A percentile compares a stretch with the other conserved stretches of the same genome.
phyloP scores from a whole-genome alignment of 2,113 vertebrate species.

The Shinisaurus crocodilurus region DNA sequence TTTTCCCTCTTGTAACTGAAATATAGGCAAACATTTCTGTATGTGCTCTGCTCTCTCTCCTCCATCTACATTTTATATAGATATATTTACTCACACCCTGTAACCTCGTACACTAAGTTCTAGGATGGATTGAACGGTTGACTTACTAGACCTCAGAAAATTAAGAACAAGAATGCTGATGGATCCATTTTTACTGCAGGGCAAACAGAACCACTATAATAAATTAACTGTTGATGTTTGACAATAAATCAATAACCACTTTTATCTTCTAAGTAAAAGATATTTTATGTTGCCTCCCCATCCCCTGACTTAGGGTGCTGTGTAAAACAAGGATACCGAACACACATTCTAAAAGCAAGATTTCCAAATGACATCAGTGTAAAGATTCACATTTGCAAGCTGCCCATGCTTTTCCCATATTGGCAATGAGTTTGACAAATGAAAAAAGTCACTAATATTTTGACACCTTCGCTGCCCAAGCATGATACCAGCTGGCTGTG shows the following conservation, averaged over 20 bases:
- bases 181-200: conserved; percentile 72
- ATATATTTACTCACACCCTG: conserved; percentile 67
- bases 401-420: conserved; percentile 83
- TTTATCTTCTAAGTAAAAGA: conserved; percentile 78
- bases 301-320: conserved; percentile 14
- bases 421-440: conserved; percentile 87
- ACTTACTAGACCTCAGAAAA: conserved; percentile 63
- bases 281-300: conserved; percentile 66
- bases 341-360: conserved; percentile 71
- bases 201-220: conserved; percentile 67
- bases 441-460: conserved; percentile 90
- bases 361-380: conserved; percentile 74
- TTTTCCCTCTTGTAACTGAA: conserved; percentile 76
- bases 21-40: conserved; percentile 66
- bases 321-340: conserved; percentile 70
- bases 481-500: conserved; percentile 97
- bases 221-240: conserved; percentile 72
- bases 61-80: conserved; percentile 71
- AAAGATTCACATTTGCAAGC: conserved; percentile 82
- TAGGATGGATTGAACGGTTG: conserved; percentile 70
- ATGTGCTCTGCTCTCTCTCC: conserved; percentile 25
- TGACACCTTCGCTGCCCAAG: conserved; percentile 86
- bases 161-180: conserved; percentile 57
- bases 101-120: conserved; percentile 60
- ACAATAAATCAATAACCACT: conserved; percentile 77